Evolutionary conservation across 2,888 invertebrate genomes (phyloP).

Genomic region (Nephrotoma appendiculata): DNA sequence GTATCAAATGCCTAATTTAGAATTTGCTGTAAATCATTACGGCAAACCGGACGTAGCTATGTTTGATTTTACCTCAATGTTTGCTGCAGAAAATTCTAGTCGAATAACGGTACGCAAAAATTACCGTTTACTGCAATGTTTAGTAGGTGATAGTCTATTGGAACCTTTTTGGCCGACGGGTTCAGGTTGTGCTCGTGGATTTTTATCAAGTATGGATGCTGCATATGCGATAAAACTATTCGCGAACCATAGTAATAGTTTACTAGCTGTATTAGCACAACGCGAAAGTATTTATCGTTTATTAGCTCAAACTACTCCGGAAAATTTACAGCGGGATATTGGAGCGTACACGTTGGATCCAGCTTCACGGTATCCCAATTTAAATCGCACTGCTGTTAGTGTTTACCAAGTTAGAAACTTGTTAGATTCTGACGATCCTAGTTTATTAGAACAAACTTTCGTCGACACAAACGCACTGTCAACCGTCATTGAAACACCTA

Average conservation of each 20-base stretch:
- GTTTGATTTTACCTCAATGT: slow-evolving; percentile 99
- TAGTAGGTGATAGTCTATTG: slow-evolving; percentile 91
- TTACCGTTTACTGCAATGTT: slow-evolving; percentile 66
- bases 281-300: slow-evolving; percentile 77
- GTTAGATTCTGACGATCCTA: slow-evolving; percentile 56
- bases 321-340: slow-evolving; percentile 84
- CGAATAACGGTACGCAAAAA: slow-evolving; percentile 60
- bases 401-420: slow-evolving; percentile 60
- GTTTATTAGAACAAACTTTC: slow-evolving; percentile 37
- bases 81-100: slow-evolving; percentile 90
- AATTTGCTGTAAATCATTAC: slow-evolving; percentile 96
- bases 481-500: slow-evolving; percentile 47
- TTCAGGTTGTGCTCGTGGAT: slow-evolving; percentile 94
- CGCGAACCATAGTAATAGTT: slow-evolving; percentile 46
- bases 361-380: slow-evolving; percentile 70
- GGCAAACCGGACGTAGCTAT: slow-evolving; percentile 95
- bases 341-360: slow-evolving; percentile 78
- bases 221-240: slow-evolving; percentile 88
- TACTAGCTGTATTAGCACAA: slow-evolving; percentile 76
- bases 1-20: slow-evolving; percentile 68
- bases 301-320: slow-evolving; percentile 89
- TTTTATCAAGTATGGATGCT: slow-evolving; percentile 88
- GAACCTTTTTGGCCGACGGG: slow-evolving; percentile 99
- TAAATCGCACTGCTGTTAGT: slow-evolving; percentile 59
- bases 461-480: slow-evolving; percentile 34